Percentiles rank a stretch among this genome's conserved stretches.
Conservation (phyloP, 2,797 vertebrate species). For the Halcyon smyrnensis region DNA sequence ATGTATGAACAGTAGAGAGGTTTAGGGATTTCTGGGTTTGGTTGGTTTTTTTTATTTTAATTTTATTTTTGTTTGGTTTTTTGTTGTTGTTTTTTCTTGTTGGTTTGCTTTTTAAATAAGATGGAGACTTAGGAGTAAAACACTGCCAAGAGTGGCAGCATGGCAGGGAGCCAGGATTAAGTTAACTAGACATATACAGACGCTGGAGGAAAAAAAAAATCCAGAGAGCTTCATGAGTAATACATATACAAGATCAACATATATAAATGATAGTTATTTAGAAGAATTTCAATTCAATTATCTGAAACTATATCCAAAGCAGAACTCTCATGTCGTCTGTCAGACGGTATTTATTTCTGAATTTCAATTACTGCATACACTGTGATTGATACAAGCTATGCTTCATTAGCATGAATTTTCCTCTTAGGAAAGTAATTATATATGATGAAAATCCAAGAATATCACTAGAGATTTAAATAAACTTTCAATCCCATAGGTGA, state of each 20-base stretch:
- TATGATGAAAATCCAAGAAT: constrained; percentile 44
- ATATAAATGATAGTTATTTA: neutral
- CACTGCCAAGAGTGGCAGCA: neutral
- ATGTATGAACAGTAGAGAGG: neutral
- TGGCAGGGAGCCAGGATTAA: neutral
- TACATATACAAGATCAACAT: neutral
- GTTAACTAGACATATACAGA: neutral
- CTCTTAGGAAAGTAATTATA: constrained; percentile 38
- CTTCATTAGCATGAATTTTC: constrained; percentile 30
- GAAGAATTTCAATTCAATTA: constrained; percentile 3
- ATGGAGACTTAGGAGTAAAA: neutral
- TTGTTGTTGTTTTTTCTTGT: neutral
- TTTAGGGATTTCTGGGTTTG: neutral
- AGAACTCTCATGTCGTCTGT: neutral
- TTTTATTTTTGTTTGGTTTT: neutral
- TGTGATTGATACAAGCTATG: constrained; percentile 71
- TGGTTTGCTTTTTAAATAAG: constrained; percentile 9
- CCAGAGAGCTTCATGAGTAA: neutral
- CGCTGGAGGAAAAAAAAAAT: neutral
- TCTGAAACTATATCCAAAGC: constrained; percentile 6
- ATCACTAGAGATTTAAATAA: constrained; percentile 67
- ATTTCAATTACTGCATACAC: constrained; percentile 64
- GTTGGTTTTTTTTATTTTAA: neutral
- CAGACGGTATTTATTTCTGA: constrained; percentile 6
- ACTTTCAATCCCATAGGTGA: constrained; percentile 77